Percentiles rank a stretch among this genome's conserved stretches.
Evolutionary conservation across 2,797 vertebrate genomes (phyloP).

Genomic region (Artibeus lituratus): DNA sequence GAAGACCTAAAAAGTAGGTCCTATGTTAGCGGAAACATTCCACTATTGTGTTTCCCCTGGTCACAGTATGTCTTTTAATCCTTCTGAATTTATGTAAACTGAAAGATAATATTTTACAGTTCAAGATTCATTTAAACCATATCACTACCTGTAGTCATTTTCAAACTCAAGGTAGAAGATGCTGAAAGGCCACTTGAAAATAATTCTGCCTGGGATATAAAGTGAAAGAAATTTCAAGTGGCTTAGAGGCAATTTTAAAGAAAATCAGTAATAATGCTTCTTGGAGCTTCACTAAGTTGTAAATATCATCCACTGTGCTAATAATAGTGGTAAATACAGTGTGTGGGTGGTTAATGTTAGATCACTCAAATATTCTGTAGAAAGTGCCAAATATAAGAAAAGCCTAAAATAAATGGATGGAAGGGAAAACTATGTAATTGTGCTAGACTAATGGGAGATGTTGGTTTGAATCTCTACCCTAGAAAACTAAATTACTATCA

Average conservation of each 20-base stretch:
- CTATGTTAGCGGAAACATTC: too few species aligned
- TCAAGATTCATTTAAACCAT: not conserved
- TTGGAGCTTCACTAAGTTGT: slow-evolving; percentile 44
- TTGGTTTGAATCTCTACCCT: slow-evolving; percentile 45
- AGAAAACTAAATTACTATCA: slow-evolving; percentile 57
- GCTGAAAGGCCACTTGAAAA: slow-evolving; percentile 49
- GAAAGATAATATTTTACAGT: slow-evolving; percentile 1
- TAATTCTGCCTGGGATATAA: not conserved
- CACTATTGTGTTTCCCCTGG: not conserved
- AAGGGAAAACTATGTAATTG: slow-evolving; percentile 41
- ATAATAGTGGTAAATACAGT: slow-evolving; percentile 65
- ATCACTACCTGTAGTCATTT: slow-evolving; percentile 3
- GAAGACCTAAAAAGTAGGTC: not conserved
- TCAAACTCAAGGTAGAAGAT: slow-evolving; percentile 41
- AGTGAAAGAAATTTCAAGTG: slow-evolving; percentile 34
- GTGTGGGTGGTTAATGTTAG: slow-evolving; percentile 58
- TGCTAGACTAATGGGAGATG: slow-evolving; percentile 44
- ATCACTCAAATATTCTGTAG: slow-evolving; percentile 57
- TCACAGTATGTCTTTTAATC: not conserved
- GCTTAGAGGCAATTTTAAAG: slow-evolving; percentile 45
- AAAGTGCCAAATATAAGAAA: slow-evolving; percentile 58
- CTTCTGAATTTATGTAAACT: slow-evolving; percentile 19
- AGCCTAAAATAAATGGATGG: slow-evolving; percentile 33
- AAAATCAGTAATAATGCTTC: slow-evolving; percentile 52
- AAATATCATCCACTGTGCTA: slow-evolving; percentile 59